A percentile compares a stretch with the other conserved stretches of the same genome.
Conservation (phyloP, 2,113 vertebrate genomes). For the Tiliqua scincoides region DNA sequence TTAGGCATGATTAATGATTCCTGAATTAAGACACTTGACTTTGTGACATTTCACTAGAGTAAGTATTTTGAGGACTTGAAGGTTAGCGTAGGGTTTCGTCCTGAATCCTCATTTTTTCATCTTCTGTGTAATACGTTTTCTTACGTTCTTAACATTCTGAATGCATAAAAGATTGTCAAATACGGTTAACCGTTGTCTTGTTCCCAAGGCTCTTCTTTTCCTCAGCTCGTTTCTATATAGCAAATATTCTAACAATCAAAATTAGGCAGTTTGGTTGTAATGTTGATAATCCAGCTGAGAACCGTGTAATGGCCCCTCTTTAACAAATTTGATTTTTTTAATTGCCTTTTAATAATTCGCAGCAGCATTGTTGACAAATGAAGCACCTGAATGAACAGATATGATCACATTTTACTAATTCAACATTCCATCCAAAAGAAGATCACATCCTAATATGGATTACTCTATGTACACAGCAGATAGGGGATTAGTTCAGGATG, state of each 20-base stretch:
- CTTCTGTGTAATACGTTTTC: neutral
- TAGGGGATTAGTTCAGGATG: neutral
- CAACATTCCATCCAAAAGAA: neutral
- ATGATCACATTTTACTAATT: neutral
- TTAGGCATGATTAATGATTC: neutral
- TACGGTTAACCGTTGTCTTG: neutral
- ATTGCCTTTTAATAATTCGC: slow-evolving; percentile 23
- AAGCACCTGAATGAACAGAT: slow-evolving; percentile 15
- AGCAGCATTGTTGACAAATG: slow-evolving; percentile 18
- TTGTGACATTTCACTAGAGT: neutral
- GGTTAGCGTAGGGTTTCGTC: neutral
- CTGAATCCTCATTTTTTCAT: neutral
- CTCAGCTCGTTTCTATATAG: slow-evolving; percentile 5
- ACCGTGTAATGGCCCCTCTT: neutral
- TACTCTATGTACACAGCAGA: neutral
- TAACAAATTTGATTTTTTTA: slow-evolving; percentile 19
- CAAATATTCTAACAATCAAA: neutral
- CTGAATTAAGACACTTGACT: neutral
- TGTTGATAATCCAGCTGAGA: slow-evolving; percentile 13
- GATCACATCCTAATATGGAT: neutral
- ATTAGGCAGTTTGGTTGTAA: slow-evolving; percentile 1
- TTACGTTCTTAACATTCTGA: slow-evolving; percentile 10
- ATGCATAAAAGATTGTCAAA: slow-evolving; percentile 8
- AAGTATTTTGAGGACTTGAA: neutral
- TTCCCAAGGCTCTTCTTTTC: neutral